Evolutionary conservation across 2,888 invertebrate genomes (phyloP), one percentile per base, ranked within the genome.

Genomic region (Nineta flava): DNA sequence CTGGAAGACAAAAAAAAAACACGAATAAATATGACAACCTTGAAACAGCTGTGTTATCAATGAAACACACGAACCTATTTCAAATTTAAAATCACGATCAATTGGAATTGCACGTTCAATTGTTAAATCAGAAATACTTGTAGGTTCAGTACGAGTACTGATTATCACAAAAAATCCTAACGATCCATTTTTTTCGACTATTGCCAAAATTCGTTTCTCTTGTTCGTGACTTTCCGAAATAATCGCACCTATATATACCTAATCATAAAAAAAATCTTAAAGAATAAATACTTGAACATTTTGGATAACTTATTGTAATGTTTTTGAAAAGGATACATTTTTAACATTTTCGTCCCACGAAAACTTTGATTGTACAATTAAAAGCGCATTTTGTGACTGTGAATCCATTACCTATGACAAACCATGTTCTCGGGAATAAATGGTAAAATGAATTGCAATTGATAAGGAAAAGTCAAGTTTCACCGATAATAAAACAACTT

Each of bases 51-150:
- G 13, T 35, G 35, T 32, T 32, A 10, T 32, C 2, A 13, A 35
- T 35, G 3, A n/a, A 35, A 38, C 6, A 38, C 3, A 72, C 65
- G 59, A 60, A 66, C 66, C 81, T 60, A 82, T 78, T 62, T 81
- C 78, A 70, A 86, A 84, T 64, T 81, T 79, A 65, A 91, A 88
- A 59, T 78, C 77, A 58, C 78, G 77, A 68, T 88, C 83, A 50
- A 91, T 77, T 21, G 90, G 85, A 59, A 90, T 75, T 48, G 85
- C 81, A 65, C 80, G 79, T 67, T 88, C 87, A 59, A 90, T 77
- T 12, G 81, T 79, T 56, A 91, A 71, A 68, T 90, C 88, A 48
- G 80, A 81, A 61, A 81, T 79, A 50, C 79, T 77, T 62, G 75
- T 77, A 16, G 86, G 82, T 57, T 82, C 81, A 58, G 70, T 73